Conservation (phyloP, 1,140 invertebrate species). For the Lepidotrigona ventralis region DNA sequence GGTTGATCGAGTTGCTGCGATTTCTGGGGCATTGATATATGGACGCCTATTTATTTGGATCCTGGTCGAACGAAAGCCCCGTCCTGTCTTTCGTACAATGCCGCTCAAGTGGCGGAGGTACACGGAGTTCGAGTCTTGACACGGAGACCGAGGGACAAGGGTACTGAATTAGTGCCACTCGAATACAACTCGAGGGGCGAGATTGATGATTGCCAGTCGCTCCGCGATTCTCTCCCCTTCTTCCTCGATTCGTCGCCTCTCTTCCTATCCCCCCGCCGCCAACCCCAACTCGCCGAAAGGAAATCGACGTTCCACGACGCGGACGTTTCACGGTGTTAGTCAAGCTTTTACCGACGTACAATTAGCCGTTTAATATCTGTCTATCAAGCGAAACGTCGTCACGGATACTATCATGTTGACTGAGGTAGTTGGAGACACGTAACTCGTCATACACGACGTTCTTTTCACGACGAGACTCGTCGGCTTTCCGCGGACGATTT, state of each 20-base stretch:
- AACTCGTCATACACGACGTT: background rate
- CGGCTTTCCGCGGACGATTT: no score
- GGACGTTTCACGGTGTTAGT: slow-evolving; percentile 34
- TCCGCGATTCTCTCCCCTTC: background rate
- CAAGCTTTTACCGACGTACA: slow-evolving; percentile 39
- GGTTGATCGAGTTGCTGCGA: slow-evolving; percentile 48
- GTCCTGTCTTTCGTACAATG: slow-evolving; percentile 59
- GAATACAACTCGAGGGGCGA: slow-evolving; percentile 66
- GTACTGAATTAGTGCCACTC: slow-evolving; percentile 77
- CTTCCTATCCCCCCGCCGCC: no score
- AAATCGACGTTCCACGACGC: slow-evolving; percentile 53
- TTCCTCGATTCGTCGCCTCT: background rate
- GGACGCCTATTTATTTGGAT: slow-evolving; percentile 71
- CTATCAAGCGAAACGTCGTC: slow-evolving; percentile 1
- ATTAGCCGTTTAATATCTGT: slow-evolving; percentile 39
- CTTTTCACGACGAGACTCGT: background rate
- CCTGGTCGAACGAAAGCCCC: slow-evolving; percentile 68
- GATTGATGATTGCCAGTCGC: slow-evolving; percentile 72
- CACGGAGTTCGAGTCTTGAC: slow-evolving; percentile 56
- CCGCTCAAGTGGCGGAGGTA: slow-evolving; percentile 57
- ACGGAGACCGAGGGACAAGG: slow-evolving; percentile 73
- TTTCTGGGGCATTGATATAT: slow-evolving; percentile 70
- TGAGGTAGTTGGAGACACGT: no score
- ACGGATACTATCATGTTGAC: background rate
- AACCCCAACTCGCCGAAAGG: background rate